Evolutionary conservation across 2,888 invertebrate genomes (phyloP).

Genomic region (Caenorhabditis afra): DNA sequence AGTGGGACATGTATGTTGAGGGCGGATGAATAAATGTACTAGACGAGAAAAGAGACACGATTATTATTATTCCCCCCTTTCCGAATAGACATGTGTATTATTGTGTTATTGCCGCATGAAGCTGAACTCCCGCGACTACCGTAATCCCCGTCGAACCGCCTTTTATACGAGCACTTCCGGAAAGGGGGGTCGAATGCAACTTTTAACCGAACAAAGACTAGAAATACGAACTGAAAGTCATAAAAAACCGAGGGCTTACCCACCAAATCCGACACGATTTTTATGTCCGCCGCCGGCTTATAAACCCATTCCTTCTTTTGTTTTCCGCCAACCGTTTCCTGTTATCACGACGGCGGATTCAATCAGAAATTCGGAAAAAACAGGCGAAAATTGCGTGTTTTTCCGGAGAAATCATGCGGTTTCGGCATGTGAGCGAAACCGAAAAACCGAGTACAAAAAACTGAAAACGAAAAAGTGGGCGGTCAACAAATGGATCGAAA

Average conservation of each 20-base stretch:
- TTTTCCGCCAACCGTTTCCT: not conserved
- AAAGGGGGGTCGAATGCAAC: not conserved
- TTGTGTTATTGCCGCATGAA: conserved; percentile 1
- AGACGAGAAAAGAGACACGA: conserved; percentile 33
- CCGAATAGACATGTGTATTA: conserved; percentile 36
- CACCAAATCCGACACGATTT: not conserved
- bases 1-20: conserved; percentile 53
- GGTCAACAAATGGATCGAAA: conserved; percentile 34
- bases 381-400: not conserved
- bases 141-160: too few relatives aligned
- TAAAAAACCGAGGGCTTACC: not conserved
- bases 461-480: conserved; percentile 17
- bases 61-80: conserved; percentile 32
- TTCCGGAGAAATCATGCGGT: not conserved
- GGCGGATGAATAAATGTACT: conserved; percentile 25
- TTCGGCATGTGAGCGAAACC: not conserved
- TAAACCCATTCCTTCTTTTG: not conserved
- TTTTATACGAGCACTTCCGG: not conserved
- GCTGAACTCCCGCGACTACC: too few relatives aligned
- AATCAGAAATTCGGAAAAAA: not conserved
- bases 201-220: not conserved
- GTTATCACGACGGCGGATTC: not conserved
- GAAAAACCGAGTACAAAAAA: conserved; percentile 19
- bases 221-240: not conserved
- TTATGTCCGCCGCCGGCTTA: not conserved